Base-by-base conservation (phyloP, 2,113 vertebrate species). In the Montifringilla adamsi region DNA sequence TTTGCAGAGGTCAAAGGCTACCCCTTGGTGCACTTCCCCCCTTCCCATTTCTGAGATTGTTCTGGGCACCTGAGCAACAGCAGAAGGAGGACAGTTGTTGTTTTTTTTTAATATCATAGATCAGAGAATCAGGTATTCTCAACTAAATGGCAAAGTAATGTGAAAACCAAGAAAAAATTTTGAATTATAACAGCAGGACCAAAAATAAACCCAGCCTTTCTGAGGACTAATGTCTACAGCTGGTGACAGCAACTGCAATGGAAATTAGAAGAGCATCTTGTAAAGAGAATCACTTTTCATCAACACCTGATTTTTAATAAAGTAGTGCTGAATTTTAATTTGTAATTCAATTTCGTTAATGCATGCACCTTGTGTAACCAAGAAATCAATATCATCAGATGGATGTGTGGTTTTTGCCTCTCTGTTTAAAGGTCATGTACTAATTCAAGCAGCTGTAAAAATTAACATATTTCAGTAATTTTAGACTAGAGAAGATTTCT, bases 221-320 rank as follows among this genome's bases (percentile, higher is more conserved):
- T 86, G 43, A 35, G 39, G 55, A 67, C 60, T 87, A 53, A 87
- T 84, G 77, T 75, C 72, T 84, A 6, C 41, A 64, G 31, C 16
- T 33, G 68, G 73, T 79, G 79, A 72, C 60, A 90, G 69, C 64
- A 84, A 44, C 70, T 28, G 11, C 75, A 74, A 14, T 92, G 64
- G 79, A 93, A 93, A 96, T 94, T 62, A 93, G 86, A 78, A 58
- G 46, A 94, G n/a, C 56, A 23, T 79, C 80, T 78, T 87, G 31
- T 59, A 64, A 66, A 86, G 82, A 90, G 59, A 94, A 89, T 90
- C 21, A 35, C 60, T 94, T 96, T 87, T 84, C 88, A 92, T 92
- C 92, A 92, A 79, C 73, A 84, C 43, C 37, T 93, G 74, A 90
- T 87, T 95, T 96, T 92, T 94, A 96, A 94, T 90, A 88, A 96